Evolutionary conservation across 2,797 vertebrate species (phyloP), one percentile per base, ranked within the genome.

Genomic region (Myotis planiceps): DNA sequence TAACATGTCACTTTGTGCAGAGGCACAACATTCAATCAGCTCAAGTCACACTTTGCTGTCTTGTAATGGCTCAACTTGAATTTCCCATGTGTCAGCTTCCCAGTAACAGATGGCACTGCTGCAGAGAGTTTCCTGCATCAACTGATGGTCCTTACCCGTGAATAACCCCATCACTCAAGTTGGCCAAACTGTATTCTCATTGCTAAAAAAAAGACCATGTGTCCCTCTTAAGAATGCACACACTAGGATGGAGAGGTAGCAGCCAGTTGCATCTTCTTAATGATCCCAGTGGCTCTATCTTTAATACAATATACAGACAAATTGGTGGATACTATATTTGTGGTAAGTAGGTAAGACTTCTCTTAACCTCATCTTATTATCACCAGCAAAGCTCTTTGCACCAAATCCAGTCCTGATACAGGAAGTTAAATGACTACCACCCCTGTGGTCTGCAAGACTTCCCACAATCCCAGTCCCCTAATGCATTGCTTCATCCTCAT

Each of bases 21-120:
- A 81, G 37, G 86, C 27, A 68, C 37, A 76, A 76, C 63, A 45
- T 55, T 83, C 88, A 81, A 79, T 93, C 71, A 93, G 72, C 32
- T n/a, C 34, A 66, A 78, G 49, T 72, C 55, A 72, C 71, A 69
- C 34, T 83, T 68, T 63, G 49, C 65, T 82, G 49, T 80, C 65
- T 82, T 29, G 1, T 76, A 68, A 95, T 29, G 58, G 58, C 13
- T 84, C 65, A 32, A 42, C 34, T 51, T 66, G 49, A 88, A 83
- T 88, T 87, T 78, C 37, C 49, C 23, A 81, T 4, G 21, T 75
- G 76, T 87, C 78, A 74, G 82, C 65, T 79, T 66, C 55, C 10
- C 2, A 2, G 53, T 49, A 89, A 86, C 23, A 8, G 75, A 96
- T 66, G 60, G 37, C n/a, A 47, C 32, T 47, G 29, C 39, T 32